Conservation (phyloP, 2,113 vertebrate species). For the Pseudopipra pipra region DNA sequence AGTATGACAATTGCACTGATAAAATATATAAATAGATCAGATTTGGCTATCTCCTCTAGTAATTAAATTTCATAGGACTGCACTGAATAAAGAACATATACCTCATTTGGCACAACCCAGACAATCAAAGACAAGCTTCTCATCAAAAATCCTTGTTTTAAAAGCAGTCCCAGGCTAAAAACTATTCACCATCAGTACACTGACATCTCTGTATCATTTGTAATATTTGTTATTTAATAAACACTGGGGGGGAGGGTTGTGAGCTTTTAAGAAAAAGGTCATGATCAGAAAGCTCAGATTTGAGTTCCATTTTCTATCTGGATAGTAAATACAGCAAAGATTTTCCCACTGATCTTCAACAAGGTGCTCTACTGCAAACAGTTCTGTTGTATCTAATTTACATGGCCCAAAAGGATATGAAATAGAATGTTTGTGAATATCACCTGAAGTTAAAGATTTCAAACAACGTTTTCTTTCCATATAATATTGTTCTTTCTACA, state of each 20-base stretch:
- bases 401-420: background rate
- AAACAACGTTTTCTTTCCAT: background rate
- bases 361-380: background rate
- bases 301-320: background rate
- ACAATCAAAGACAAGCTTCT: constrained; percentile 2
- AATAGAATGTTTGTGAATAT: constrained; percentile 13
- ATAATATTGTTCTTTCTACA: background rate
- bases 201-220: background rate
- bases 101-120: background rate
- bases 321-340: background rate
- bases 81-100: constrained; percentile 6
- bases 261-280: background rate
- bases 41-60: background rate
- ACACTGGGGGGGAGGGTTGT: background rate
- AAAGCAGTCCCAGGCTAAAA: background rate
- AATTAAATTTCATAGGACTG: background rate
- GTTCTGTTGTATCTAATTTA: background rate
- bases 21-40: constrained; percentile 35
- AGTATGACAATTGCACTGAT: background rate
- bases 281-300: background rate
- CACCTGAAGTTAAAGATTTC: background rate
- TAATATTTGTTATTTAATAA: background rate
- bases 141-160: constrained; percentile 15
- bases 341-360: background rate
- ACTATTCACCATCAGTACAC: background rate